Conservation (phyloP, 2,797 vertebrate genomes). For the Spea hammondii region DNA sequence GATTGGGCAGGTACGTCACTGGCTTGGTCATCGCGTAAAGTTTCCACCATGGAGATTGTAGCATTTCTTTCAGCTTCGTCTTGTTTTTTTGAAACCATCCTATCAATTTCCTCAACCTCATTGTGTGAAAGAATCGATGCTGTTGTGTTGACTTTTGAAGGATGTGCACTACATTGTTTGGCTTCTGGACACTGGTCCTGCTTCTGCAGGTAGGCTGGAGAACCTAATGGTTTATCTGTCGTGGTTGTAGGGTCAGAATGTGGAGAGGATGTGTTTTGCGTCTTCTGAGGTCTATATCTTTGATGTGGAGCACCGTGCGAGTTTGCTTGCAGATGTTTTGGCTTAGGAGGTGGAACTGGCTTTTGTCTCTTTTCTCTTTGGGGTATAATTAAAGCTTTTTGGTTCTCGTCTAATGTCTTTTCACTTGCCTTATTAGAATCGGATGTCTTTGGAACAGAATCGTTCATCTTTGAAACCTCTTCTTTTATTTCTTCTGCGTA, state of each 20-base stretch:
- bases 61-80: not conserved
- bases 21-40: constrained; percentile 31
- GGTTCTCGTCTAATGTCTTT: constrained; percentile 65
- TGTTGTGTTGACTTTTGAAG: constrained; percentile 1
- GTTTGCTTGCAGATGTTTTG: constrained; percentile 56
- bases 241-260: constrained; percentile 54
- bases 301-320: constrained; percentile 36
- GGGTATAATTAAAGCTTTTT: constrained; percentile 71
- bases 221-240: not conserved
- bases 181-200: constrained; percentile 16
- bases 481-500: constrained; percentile 55
- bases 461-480: constrained; percentile 45
- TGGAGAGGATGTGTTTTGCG: constrained; percentile 53
- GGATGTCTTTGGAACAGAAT: constrained; percentile 48
- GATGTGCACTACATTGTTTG: constrained; percentile 9
- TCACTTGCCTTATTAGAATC: constrained; percentile 64
- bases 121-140: no score
- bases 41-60: constrained; percentile 29
- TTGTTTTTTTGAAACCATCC: not conserved
- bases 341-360: constrained; percentile 65
- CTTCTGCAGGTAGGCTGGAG: constrained; percentile 20
- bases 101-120: no score
- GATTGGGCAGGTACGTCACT: constrained; percentile 50
- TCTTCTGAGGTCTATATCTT: constrained; percentile 31
- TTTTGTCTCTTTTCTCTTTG: constrained; percentile 65